phyloP scores from a whole-genome alignment of 2,113 vertebrate species.

The Bombycilla garrulus region DNA sequence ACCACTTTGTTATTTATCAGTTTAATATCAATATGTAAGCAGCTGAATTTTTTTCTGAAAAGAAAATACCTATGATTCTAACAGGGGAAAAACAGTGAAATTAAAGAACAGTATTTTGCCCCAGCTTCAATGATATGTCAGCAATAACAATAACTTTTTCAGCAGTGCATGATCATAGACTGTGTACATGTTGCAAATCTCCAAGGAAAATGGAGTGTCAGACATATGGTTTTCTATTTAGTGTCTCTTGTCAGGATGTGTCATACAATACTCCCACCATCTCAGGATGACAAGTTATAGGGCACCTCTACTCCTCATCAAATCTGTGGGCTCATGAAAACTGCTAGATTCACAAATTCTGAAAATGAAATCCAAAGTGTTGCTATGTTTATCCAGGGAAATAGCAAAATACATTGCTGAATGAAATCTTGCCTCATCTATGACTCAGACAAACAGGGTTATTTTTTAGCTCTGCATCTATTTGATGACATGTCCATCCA shows the following conservation, averaged over 20 bases:
- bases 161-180: background rate
- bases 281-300: background rate
- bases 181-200: background rate
- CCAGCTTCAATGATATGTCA: background rate
- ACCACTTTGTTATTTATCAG: background rate
- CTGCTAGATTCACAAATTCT: background rate
- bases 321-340: background rate
- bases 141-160: background rate
- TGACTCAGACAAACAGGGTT: background rate
- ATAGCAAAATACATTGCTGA: background rate
- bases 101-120: background rate
- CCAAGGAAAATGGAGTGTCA: constrained; percentile 31
- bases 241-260: constrained; percentile 15
- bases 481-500: background rate
- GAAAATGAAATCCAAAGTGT: constrained; percentile 3
- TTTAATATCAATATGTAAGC: background rate
- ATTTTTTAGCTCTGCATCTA: background rate
- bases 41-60: background rate
- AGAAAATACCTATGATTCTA: background rate
- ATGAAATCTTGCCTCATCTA: background rate
- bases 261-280: background rate
- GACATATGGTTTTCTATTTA: background rate
- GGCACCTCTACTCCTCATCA: background rate
- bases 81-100: background rate
- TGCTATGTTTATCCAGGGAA: background rate